Evolutionary conservation across 2,113 vertebrate species (phyloP).

Genomic region (Nanorana parkeri): DNA sequence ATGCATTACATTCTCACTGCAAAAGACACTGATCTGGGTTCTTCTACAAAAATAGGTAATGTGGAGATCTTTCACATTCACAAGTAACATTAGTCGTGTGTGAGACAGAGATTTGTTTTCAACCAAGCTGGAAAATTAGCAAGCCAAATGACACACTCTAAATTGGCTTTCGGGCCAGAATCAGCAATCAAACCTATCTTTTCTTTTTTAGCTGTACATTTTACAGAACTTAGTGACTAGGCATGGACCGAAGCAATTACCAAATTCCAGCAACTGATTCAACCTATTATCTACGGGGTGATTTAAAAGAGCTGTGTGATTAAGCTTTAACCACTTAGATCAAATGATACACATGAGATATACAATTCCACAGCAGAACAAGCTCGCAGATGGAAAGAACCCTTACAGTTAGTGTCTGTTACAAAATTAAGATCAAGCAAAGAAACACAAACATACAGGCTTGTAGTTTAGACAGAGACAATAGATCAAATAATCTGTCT

Average conservation of each 20-base stretch:
- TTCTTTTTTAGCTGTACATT: not conserved
- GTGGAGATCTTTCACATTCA: too few relatives aligned
- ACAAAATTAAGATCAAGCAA: not conserved
- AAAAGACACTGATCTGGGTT: too few relatives aligned
- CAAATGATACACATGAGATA: not conserved
- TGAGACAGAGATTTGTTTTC: too few relatives aligned
- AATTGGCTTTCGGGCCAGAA: too few relatives aligned
- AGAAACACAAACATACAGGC: not conserved
- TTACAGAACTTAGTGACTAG: too few relatives aligned
- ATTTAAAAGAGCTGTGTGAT: slow-evolving; percentile 2
- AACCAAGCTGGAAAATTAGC: too few relatives aligned
- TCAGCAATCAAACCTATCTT: not conserved
- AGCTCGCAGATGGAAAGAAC: not conserved
- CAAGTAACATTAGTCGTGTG: too few relatives aligned
- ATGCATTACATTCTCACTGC: too few relatives aligned
- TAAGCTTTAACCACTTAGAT: not conserved
- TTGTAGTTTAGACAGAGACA: not conserved
- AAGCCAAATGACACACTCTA: too few relatives aligned
- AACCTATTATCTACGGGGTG: not conserved
- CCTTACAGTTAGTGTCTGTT: not conserved
- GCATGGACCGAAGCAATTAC: slow-evolving; percentile 1
- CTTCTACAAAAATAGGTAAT: too few relatives aligned
- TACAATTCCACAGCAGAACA: not conserved
- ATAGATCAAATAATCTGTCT: too few relatives aligned
- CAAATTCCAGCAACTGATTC: slow-evolving; percentile 6